Conservation (phyloP, 2,113 vertebrate species). For the Dissostichus mawsoni region DNA sequence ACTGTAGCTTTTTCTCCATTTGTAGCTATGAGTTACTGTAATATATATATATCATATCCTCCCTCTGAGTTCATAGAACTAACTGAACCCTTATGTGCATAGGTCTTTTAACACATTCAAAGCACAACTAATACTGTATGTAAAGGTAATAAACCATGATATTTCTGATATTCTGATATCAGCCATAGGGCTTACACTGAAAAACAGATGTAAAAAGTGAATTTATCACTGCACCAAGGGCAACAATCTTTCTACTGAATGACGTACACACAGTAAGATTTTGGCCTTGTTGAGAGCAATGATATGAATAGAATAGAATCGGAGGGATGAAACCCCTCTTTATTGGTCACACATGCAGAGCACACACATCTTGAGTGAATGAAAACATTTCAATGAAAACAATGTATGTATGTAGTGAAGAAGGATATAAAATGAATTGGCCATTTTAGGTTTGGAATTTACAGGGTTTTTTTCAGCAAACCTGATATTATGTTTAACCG, state of each 20-base stretch:
- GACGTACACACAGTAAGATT: not conserved
- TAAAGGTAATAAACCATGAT: not conserved
- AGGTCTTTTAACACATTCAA: not conserved
- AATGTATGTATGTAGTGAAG: not conserved
- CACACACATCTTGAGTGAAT: not conserved
- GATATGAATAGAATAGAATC: no score
- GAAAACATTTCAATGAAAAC: constrained; percentile 12
- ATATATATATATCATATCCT: not conserved
- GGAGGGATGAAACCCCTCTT: no score
- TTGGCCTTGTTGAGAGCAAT: not conserved
- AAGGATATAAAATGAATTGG: not conserved
- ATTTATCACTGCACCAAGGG: constrained; percentile 11
- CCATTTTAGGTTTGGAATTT: not conserved
- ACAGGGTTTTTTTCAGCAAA: constrained; percentile 2
- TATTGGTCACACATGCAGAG: no score
- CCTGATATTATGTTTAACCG: not conserved
- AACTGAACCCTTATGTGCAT: not conserved
- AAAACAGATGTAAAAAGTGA: not conserved
- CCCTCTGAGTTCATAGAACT: not conserved
- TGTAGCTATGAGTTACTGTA: not conserved
- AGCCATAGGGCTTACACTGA: not conserved
- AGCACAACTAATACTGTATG: not conserved
- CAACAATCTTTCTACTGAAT: constrained; percentile 16
- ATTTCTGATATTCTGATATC: not conserved
- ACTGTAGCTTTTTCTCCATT: not conserved